Conservation (phyloP, 2,113 vertebrate species). For the Lycaon pictus region DNA sequence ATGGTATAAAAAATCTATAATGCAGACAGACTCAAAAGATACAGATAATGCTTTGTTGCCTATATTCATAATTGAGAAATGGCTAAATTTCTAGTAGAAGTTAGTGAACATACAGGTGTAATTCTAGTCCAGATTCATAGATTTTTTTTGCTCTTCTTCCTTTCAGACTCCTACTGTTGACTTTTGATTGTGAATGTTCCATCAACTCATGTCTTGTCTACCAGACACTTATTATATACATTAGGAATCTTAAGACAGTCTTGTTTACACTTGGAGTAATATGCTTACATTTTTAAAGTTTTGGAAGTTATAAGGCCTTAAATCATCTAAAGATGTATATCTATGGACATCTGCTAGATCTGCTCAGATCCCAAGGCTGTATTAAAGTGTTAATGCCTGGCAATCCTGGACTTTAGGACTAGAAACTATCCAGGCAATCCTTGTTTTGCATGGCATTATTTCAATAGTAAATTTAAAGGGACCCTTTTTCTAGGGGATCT, state of each 20-base stretch:
- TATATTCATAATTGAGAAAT: neutral
- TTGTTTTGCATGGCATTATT: conserved; percentile 29
- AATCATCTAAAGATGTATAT: neutral
- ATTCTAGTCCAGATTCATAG: neutral
- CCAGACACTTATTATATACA: neutral
- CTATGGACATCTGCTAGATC: neutral
- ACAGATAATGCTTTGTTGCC: neutral
- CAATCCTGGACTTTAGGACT: neutral
- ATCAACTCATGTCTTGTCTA: neutral
- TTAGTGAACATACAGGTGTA: conserved; percentile 8
- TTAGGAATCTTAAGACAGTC: neutral
- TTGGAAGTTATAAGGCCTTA: neutral
- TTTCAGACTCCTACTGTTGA: neutral
- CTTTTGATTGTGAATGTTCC: conserved; percentile 29
- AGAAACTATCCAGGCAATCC: neutral
- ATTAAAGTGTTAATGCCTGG: neutral
- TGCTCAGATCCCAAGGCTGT: neutral
- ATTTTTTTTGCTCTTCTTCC: neutral
- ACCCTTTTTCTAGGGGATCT: neutral
- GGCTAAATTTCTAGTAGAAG: conserved; percentile 11
- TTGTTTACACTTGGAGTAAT: neutral
- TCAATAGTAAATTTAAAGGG: conserved; percentile 14
- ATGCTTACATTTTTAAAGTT: conserved; percentile 12
- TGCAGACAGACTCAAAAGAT: neutral
- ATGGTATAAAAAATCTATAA: neutral